These are phyloP conservation scores for Tetramorium parvispinum DNA, from an alignment of 1,140 invertebrate species.

Conservation along the genomic window DNA sequence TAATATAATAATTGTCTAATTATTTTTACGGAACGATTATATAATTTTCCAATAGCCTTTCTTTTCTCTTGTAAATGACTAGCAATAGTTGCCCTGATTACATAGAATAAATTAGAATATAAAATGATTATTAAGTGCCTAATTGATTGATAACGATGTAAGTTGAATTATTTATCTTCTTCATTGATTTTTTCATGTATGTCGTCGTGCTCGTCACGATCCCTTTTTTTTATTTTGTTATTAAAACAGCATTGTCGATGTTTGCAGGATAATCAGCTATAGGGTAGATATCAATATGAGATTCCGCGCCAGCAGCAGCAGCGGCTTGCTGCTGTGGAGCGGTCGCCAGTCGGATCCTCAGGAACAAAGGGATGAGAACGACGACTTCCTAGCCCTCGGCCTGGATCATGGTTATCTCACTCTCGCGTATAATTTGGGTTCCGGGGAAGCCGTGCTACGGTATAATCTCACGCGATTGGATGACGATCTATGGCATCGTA, in stretches of 20 bases:
- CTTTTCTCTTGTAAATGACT: background rate
- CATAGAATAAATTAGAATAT: background rate
- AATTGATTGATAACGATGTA: background rate
- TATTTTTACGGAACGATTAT: background rate
- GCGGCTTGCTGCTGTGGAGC: slow-evolving; percentile 95
- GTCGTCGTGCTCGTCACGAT: background rate
- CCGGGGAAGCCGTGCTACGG: slow-evolving; percentile 91
- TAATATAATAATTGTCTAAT: background rate
- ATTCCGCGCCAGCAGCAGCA: slow-evolving; percentile 89
- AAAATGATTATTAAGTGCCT: background rate
- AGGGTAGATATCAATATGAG: slow-evolving; percentile 93
- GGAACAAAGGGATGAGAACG: slow-evolving; percentile 87
- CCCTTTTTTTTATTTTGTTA: background rate
- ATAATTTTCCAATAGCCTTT: background rate
- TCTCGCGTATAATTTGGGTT: slow-evolving; percentile 91
- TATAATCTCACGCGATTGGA: slow-evolving; percentile 95
- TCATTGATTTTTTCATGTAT: background rate
- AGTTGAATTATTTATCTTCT: background rate
- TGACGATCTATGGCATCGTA: slow-evolving; percentile 96
- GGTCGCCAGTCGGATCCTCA: slow-evolving; percentile 89
- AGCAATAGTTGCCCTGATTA: background rate
- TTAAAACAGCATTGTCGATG: background rate
- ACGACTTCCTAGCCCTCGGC: slow-evolving; percentile 94
- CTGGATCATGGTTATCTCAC: slow-evolving; percentile 91
- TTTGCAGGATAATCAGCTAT: slow-evolving; percentile 90